These are phyloP conservation scores for Diabrotica undecimpunctata DNA, from an alignment of 1,140 invertebrate species.

Conservation along the genomic window DNA sequence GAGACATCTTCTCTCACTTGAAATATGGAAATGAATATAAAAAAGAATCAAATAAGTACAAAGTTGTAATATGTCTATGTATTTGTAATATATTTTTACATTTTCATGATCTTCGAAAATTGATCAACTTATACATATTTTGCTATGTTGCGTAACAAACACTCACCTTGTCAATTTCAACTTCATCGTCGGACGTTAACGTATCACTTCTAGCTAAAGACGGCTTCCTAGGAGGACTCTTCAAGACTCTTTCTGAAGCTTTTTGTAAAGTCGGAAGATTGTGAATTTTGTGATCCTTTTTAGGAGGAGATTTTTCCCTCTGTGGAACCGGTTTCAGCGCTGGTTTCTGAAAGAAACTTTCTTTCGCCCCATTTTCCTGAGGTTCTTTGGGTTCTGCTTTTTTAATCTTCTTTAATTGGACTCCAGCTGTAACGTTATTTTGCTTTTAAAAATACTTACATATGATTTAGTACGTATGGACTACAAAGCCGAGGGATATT, in stretches of 20 bases:
- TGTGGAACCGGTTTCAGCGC: constrained; percentile 43
- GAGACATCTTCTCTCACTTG: too few relatives aligned
- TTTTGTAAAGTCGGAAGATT: constrained; percentile 38
- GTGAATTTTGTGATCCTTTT: constrained; percentile 40
- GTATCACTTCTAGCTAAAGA: constrained; percentile 18
- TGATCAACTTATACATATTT: background rate
- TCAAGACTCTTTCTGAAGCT: constrained; percentile 36
- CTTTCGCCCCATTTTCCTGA: constrained; percentile 43
- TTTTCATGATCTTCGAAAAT: too few relatives aligned
- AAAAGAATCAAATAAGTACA: too few relatives aligned
- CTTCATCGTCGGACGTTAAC: constrained; percentile 17
- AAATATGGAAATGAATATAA: too few relatives aligned
- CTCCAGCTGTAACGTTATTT: constrained; percentile 23
- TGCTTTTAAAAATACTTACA: too few relatives aligned
- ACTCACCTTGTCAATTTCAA: constrained; percentile 34
- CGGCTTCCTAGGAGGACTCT: constrained; percentile 28
- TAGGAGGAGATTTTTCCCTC: constrained; percentile 37
- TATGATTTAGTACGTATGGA: too few relatives aligned
- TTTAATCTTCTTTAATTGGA: constrained; percentile 35
- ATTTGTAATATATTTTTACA: too few relatives aligned
- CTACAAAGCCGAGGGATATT: too few relatives aligned
- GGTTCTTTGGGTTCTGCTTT: constrained; percentile 35
- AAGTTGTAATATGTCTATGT: too few relatives aligned
- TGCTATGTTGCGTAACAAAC: too few relatives aligned
- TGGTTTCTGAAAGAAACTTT: constrained; percentile 42